Conservation (phyloP, 1,140 invertebrate species). For the Drusus annulatus region DNA sequence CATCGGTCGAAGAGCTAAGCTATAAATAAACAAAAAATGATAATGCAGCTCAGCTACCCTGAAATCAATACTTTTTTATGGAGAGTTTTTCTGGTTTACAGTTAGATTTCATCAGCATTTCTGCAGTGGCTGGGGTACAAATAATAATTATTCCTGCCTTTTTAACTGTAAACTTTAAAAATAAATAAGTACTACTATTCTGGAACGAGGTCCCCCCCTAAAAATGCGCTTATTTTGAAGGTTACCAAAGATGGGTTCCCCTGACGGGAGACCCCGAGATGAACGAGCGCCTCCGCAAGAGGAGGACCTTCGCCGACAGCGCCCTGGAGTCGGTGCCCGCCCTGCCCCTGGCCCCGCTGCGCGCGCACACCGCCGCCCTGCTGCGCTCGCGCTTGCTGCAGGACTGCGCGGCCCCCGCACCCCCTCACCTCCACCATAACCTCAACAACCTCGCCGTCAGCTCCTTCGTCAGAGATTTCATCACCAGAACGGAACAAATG, state of each 20-base stretch:
- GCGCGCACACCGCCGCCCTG: constrained; percentile 43
- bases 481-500: constrained; percentile 50
- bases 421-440: constrained; percentile 34
- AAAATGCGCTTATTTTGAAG: constrained; percentile 36
- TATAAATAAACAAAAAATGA: no score
- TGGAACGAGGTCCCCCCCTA: no score
- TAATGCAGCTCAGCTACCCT: no score
- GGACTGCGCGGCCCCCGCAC: constrained; percentile 43
- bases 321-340: constrained; percentile 67
- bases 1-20: no score
- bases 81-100: no score
- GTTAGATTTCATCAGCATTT: no score
- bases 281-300: constrained; percentile 71
- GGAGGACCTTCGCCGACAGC: constrained; percentile 73
- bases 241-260: constrained; percentile 54
- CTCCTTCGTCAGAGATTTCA: constrained; percentile 56
- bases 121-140: no score
- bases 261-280: constrained; percentile 53
- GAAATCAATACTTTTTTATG: no score
- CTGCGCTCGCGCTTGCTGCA: constrained; percentile 46
- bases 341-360: constrained; percentile 27
- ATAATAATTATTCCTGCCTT: no score
- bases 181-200: no score
- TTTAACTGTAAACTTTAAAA: no score
- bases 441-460: constrained; percentile 51